These are phyloP conservation scores for Mythimna impura DNA, from an alignment of 2,888 invertebrate genomes.

Conservation along the genomic window DNA sequence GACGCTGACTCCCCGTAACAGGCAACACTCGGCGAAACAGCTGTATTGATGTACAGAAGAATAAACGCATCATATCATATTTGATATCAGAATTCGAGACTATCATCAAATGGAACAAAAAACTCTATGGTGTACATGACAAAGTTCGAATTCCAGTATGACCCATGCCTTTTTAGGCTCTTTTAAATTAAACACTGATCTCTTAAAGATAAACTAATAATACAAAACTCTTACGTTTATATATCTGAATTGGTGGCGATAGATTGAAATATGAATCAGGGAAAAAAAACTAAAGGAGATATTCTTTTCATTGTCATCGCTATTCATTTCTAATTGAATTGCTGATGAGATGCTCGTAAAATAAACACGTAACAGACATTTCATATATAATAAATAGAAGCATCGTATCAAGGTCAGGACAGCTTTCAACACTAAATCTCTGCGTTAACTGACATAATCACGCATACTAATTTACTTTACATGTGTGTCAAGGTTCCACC, in stretches of 20 bases:
- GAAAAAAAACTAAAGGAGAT: not conserved
- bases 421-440: constrained; percentile 38
- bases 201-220: too few species aligned
- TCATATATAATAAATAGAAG: constrained; percentile 39
- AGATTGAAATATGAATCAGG: not conserved
- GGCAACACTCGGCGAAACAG: constrained; percentile 93
- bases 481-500: constrained; percentile 53
- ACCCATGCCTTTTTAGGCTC: too few species aligned
- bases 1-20: constrained; percentile 95
- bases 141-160: too few species aligned
- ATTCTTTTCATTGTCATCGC: not conserved
- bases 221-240: too few species aligned
- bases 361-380: constrained; percentile 21
- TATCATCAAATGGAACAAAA: not conserved
- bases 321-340: not conserved
- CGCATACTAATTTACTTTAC: constrained; percentile 36
- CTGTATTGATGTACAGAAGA: constrained; percentile 79
- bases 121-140: not conserved
- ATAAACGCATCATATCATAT: not conserved
- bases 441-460: constrained; percentile 39
- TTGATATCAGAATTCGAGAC: not conserved
- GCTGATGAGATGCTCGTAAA: constrained; percentile 14
- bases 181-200: too few species aligned
- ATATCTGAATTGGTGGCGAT: not conserved
- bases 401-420: constrained; percentile 38